Evolutionary conservation across 2,113 vertebrate genomes (phyloP).

Genomic region (Geococcyx californianus): DNA sequence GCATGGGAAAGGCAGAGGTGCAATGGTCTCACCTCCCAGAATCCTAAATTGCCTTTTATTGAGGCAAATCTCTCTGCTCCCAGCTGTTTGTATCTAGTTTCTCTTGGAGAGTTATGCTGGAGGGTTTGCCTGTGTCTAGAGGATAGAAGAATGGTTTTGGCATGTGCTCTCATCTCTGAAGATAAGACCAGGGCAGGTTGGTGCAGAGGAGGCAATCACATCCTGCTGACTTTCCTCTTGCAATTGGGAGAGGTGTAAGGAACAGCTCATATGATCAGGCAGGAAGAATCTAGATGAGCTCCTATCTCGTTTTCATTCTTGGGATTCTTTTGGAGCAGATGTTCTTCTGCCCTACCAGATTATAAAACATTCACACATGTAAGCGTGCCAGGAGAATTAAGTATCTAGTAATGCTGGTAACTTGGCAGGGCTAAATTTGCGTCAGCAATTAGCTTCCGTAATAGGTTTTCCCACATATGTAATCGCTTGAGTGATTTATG

Average conservation of each 20-base stretch:
- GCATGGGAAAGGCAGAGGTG: neutral
- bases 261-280: rapidly evolving
- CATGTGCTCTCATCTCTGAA: neutral
- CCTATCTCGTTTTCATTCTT: neutral
- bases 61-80: neutral
- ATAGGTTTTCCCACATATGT: constrained; percentile 81
- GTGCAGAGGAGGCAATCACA: neutral
- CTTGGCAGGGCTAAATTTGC: constrained; percentile 80
- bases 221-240: neutral
- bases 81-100: neutral
- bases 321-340: neutral
- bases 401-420: constrained; percentile 76
- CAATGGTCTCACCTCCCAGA: neutral
- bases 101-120: neutral
- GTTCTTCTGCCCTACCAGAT: neutral
- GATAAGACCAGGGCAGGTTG: neutral
- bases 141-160: rapidly evolving
- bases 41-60: neutral
- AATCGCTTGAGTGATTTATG: constrained; percentile 86
- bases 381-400: constrained; percentile 71
- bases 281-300: neutral
- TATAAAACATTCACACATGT: neutral
- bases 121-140: neutral
- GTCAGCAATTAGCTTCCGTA: constrained; percentile 84
- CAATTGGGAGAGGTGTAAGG: neutral